phyloP scores from a whole-genome alignment of 2,797 vertebrate species.

The Acanthornis magna region DNA sequence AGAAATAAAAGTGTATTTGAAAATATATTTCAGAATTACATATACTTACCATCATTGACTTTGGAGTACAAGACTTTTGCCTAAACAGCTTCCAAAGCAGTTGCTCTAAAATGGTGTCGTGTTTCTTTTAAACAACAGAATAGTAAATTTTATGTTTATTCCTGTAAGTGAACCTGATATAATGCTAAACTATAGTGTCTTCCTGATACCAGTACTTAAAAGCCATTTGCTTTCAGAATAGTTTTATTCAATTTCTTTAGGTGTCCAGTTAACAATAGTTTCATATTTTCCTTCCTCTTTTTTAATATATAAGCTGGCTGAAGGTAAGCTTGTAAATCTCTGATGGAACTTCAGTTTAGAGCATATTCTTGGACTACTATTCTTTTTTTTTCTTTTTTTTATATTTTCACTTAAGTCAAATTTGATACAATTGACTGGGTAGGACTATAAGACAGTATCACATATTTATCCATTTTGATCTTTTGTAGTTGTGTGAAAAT shows the following conservation, averaged over 20 bases:
- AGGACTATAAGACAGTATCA: neutral
- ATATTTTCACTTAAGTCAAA: neutral
- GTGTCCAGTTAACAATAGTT: neutral
- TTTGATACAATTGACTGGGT: neutral
- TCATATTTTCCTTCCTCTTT: neutral
- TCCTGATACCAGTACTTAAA: neutral
- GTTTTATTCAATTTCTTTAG: neutral
- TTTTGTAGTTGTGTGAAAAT: neutral
- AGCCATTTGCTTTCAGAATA: neutral
- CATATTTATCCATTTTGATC: neutral
- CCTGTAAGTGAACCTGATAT: neutral
- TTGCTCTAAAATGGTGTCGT: neutral
- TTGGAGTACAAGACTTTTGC: neutral
- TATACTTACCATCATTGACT: neutral
- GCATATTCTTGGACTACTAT: neutral
- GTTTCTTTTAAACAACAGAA: neutral
- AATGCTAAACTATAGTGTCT: neutral
- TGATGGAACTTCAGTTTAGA: neutral
- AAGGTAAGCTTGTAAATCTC: neutral
- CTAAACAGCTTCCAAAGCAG: neutral
- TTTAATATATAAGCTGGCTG: neutral
- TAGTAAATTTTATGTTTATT: neutral
- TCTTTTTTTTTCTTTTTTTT: neutral
- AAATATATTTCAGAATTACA: neutral
- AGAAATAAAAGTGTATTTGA: neutral